Percentiles rank a stretch among this genome's conserved stretches.
Conservation (phyloP, 92 coral and sea anemone species). For the Zoanthus solanderi region DNA sequence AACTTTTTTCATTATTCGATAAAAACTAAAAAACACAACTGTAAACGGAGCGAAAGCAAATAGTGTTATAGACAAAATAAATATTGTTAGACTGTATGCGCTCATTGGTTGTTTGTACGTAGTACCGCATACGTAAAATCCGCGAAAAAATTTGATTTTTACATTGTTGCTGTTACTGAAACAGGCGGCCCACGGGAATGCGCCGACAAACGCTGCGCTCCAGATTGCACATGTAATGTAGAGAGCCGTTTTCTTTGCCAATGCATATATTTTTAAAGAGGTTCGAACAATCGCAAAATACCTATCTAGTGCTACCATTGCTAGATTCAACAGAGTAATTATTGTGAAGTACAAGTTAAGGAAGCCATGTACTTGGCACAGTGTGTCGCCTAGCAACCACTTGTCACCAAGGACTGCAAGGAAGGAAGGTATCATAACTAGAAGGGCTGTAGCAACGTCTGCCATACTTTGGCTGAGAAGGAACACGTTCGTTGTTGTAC, state of each 20-base stretch:
- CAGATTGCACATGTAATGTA: slow-evolving; percentile 52
- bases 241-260: slow-evolving; percentile 50
- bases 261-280: slow-evolving; percentile 26
- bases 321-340: slow-evolving; percentile 69
- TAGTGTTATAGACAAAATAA: slow-evolving; percentile 12
- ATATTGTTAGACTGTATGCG: slow-evolving; percentile 38
- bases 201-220: slow-evolving; percentile 58
- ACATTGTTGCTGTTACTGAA: slow-evolving; percentile 57
- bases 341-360: slow-evolving; percentile 85
- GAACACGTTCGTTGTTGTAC: slow-evolving; percentile 72
- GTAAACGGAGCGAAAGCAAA: slow-evolving; percentile 63
- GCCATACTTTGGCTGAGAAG: slow-evolving; percentile 78
- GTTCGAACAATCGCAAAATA: slow-evolving; percentile 73
- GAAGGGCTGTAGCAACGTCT: slow-evolving; percentile 73
- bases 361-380: slow-evolving; percentile 63
- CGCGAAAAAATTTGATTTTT: slow-evolving; percentile 59
- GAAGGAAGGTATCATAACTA: slow-evolving; percentile 72
- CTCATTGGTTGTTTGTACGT: slow-evolving; percentile 59
- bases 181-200: slow-evolving; percentile 76
- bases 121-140: slow-evolving; percentile 77
- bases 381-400: slow-evolving; percentile 71
- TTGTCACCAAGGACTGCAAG: slow-evolving; percentile 69
- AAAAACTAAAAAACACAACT: slow-evolving; percentile 69
- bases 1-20: slow-evolving; percentile 60
- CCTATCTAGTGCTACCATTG: slow-evolving; percentile 74